Evolutionary conservation across 2,797 vertebrate genomes (phyloP).

Genomic region (Macroramphosus scolopax): DNA sequence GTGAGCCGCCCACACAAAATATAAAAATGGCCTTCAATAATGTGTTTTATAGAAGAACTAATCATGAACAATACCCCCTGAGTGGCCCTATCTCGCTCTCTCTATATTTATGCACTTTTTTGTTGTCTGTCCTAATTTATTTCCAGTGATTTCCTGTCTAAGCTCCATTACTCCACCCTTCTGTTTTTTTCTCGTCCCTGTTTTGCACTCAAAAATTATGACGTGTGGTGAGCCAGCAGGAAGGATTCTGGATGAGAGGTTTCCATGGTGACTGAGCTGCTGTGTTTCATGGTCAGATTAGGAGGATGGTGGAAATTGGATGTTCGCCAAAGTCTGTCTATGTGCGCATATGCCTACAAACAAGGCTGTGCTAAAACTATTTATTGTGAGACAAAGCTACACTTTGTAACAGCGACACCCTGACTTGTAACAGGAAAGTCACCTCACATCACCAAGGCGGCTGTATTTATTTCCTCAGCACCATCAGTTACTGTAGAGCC

Average conservation of each 20-base stretch:
- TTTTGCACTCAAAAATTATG: conserved; percentile 27
- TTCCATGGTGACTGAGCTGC: conserved; percentile 59
- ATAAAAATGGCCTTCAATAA: conserved; percentile 30
- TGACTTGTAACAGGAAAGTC: conserved; percentile 22
- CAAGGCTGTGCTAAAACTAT: conserved; percentile 6
- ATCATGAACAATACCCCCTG: conserved; percentile 24
- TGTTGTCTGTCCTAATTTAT: neutral
- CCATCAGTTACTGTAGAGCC: conserved; percentile 23
- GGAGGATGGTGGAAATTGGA: conserved; percentile 3
- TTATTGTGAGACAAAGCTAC: neutral
- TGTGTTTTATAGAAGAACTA: conserved; percentile 9
- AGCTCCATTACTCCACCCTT: neutral
- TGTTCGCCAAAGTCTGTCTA: conserved; percentile 7
- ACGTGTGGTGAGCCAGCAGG: conserved; percentile 43
- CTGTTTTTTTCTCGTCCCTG: conserved; percentile 11
- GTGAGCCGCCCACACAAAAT: conserved; percentile 38
- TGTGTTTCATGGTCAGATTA: conserved; percentile 42
- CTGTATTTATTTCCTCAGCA: conserved; percentile 23
- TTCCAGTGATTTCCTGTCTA: neutral
- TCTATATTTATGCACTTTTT: conserved; percentile 5
- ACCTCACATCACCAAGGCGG: conserved; percentile 9
- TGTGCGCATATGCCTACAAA: conserved; percentile 3
- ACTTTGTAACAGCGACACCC: neutral
- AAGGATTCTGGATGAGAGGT: conserved; percentile 43
- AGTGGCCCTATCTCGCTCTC: neutral